Base-by-base conservation (phyloP, 1,140 invertebrate species). In the Bombus pascuorum region DNA sequence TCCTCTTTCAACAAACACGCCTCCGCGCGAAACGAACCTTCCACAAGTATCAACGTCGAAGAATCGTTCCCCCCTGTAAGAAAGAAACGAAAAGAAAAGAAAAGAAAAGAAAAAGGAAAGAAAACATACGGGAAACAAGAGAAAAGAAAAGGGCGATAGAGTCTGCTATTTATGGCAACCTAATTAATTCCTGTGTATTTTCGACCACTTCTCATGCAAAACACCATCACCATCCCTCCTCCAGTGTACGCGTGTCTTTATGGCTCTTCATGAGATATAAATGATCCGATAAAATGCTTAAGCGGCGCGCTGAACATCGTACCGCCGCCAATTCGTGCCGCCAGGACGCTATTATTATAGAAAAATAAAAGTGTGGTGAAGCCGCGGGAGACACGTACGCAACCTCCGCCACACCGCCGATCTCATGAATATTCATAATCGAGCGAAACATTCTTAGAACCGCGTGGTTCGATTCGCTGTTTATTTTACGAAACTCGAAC, bases 221-320 rank as follows among this genome's bases (percentile, higher is more conserved):
- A 91, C 88, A 82, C 83, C 82, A 32, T 39, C 39, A 10, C 57
- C 74, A 39, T 57, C 39, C 37, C 37, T 65, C 0, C 84, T 87
- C 75, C 57, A 72, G 66, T 72, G 25, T 71, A 84, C 79, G 86
- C 81, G 85, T 80, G 87, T 90, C 90, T 93, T 93, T 93, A 93
- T 91, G 90, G 86, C 81, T 90, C 85, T 62, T 91, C 86, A 83
- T 77, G 87, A 90, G 91, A 91, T 92, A 94, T 93, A 94, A 93
- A 93, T 92, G 92, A 92, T 93, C 92, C 92, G 92, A 93, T 94
- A 93, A 93, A 93, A 92, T 84, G 88, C 91, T 92, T 86, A 91
- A 92, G 88, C 87, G 75, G 72, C 28, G 25, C 82, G 78, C 47
- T 18, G 89, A 85, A 62, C 88, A 83, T 71, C 70, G 59, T 32